Conservation (phyloP, 2,888 invertebrate genomes). For the Thymelicus sylvestris region DNA sequence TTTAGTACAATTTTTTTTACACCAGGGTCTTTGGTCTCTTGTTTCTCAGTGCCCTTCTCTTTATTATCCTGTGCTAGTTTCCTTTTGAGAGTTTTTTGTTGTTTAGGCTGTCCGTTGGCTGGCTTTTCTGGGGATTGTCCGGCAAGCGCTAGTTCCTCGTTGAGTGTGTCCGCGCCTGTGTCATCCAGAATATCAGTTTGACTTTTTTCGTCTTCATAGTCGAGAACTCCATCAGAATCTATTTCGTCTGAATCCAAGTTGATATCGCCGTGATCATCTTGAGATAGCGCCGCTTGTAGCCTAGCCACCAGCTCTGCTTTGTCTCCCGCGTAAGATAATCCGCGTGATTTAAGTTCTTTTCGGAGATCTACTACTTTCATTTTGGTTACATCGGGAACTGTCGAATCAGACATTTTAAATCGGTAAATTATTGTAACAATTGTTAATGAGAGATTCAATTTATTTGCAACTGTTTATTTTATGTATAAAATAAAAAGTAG, state of each 20-base stretch:
- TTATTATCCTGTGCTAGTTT: conserved; percentile 62
- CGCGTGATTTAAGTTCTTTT: conserved; percentile 91
- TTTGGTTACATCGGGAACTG: conserved; percentile 65
- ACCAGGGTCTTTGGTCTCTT: conserved; percentile 66
- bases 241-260: conserved; percentile 79
- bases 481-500: background rate
- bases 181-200: conserved; percentile 74
- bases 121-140: conserved; percentile 52
- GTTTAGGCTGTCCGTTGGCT: conserved; percentile 54
- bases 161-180: conserved; percentile 66
- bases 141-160: conserved; percentile 68
- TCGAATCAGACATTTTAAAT: conserved; percentile 53
- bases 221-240: conserved; percentile 80
- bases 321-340: conserved; percentile 90
- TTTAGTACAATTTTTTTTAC: conserved; percentile 87
- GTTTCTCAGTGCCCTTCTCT: conserved; percentile 52
- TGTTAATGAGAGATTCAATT: background rate
- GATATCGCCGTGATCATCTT: conserved; percentile 68
- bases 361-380: conserved; percentile 93
- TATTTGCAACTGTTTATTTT: conserved; percentile 1
- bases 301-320: conserved; percentile 92
- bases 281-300: conserved; percentile 85
- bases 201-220: conserved; percentile 83
- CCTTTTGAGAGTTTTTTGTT: conserved; percentile 64
- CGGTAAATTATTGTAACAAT: background rate